These are phyloP conservation scores for Catocala nupta DNA, from an alignment of 2,888 invertebrate species.

Conservation along the genomic window DNA sequence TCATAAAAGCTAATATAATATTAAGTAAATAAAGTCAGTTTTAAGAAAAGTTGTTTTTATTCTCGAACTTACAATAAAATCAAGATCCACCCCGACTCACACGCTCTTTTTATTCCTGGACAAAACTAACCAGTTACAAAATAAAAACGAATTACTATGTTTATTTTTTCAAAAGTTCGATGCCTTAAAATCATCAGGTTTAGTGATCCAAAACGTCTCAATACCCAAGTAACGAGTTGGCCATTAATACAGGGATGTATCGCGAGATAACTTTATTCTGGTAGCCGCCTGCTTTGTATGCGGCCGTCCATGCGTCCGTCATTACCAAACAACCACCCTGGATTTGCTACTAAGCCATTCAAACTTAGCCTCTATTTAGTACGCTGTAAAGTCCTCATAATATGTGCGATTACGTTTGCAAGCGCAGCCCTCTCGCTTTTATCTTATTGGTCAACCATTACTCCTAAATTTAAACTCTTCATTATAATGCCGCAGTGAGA, in stretches of 20 bases:
- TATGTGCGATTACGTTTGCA: constrained; percentile 54
- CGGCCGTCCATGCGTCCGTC: constrained; percentile 84
- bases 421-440: constrained; percentile 82
- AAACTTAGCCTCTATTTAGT: constrained; percentile 57
- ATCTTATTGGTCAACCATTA: constrained; percentile 87
- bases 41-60: constrained; percentile 3
- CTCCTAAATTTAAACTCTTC: constrained; percentile 87
- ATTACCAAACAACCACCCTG: constrained; percentile 75
- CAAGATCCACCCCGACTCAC: constrained; percentile 25
- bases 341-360: constrained; percentile 27
- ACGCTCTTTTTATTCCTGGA: constrained; percentile 27
- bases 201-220: constrained; percentile 81
- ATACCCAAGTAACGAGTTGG: constrained; percentile 86
- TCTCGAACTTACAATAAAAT: constrained; percentile 19
- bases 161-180: constrained; percentile 70
- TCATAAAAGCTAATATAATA: neutral
- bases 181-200: constrained; percentile 73
- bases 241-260: constrained; percentile 87
- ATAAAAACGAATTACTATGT: constrained; percentile 47
- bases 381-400: constrained; percentile 42
- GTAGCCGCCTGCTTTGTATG: constrained; percentile 87
- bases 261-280: constrained; percentile 87
- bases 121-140: constrained; percentile 33
- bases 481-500: constrained; percentile 85
- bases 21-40: constrained; percentile 9